Evolutionary conservation across 2,888 invertebrate genomes (phyloP).

Genomic region (Cheilosia variabilis): DNA sequence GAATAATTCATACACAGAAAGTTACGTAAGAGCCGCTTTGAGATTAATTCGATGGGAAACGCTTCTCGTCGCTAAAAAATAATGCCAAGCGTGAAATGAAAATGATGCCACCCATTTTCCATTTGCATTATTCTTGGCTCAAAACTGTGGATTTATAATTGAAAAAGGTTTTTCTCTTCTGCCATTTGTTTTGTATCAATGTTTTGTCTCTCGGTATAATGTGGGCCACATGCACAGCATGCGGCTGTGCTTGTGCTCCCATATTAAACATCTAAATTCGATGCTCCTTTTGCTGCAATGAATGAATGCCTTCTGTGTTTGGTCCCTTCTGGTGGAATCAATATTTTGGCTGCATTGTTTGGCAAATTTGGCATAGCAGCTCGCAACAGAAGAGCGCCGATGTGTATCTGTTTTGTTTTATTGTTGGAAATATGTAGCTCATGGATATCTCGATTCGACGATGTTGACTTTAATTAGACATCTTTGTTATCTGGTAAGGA

Average conservation of each 20-base stretch:
- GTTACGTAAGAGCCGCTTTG: slow-evolving; percentile 27
- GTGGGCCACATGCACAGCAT: slow-evolving; percentile 34
- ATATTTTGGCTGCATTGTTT: slow-evolving; percentile 63
- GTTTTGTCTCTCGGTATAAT: slow-evolving; percentile 29
- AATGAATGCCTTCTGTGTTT: slow-evolving; percentile 17
- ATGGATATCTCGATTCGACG: slow-evolving; percentile 23
- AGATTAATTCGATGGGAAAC: slow-evolving; percentile 23
- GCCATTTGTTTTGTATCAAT: not conserved
- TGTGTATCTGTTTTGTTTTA: not conserved
- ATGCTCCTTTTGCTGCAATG: slow-evolving; percentile 33
- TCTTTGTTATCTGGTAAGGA: slow-evolving; percentile 8
- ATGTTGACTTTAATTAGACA: slow-evolving; percentile 37
- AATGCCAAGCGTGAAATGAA: slow-evolving; percentile 5
- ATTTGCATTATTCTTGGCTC: slow-evolving; percentile 55
- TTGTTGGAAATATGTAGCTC: slow-evolving; percentile 38
- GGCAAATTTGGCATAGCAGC: slow-evolving; percentile 34
- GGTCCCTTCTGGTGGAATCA: slow-evolving; percentile 40
- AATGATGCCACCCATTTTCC: slow-evolving; percentile 36
- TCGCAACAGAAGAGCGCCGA: not conserved
- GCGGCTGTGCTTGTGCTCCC: too few relatives aligned
- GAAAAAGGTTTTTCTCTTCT: slow-evolving; percentile 2
- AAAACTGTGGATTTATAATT: slow-evolving; percentile 55
- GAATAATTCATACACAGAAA: slow-evolving; percentile 28
- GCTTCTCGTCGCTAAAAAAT: not conserved
- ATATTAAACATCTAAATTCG: slow-evolving; percentile 8